Base-by-base conservation (phyloP, 2,113 vertebrate species). In the Hippolais icterina region DNA sequence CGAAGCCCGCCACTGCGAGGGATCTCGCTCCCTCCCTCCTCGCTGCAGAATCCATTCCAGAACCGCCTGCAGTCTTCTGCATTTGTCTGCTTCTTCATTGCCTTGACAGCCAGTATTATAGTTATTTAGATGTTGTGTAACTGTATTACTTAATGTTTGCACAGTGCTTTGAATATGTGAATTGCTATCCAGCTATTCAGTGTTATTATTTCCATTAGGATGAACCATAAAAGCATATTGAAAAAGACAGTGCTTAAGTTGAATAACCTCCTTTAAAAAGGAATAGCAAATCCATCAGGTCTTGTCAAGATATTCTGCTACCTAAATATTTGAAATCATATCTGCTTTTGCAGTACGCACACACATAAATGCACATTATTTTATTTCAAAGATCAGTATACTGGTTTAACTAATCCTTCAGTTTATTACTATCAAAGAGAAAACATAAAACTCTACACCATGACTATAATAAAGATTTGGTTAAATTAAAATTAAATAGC, bases 71-170 rank as follows among this genome's bases (percentile, higher is more conserved):
- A 44, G 41, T 20, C 56, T 61, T 79, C 64, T 83, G 66, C 56
- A 35, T 92, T 94, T 86, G 47, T 83, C 93, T 94, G 31, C 44
- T 68, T 60, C 95, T 77, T 86, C 79, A 66, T 11, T 29, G 65
- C 83, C 94, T 93, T 97, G 96, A 95, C 94, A 97, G 93, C 65
- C 72, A 92, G 47, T 96, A 92, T 97, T 95, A 95, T 14, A 96
- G 94, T 92, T 96, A 96, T 95, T 96, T 96, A 93, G 94, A 71
- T 94, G 92, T 94, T 96, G 79, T 95, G 83, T 90, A 95, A 94
- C 85, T 95, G 77, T 87, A 78, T 88, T 96, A 93, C 83, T 72
- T 95, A 93, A 96, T 95, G 88, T 95, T 96, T 97, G 79, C 46
- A 65, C 83, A 89, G 93, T 78, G 83, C 85, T 93, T 92, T 93